Evolutionary conservation across 1,140 invertebrate species (phyloP), one percentile per base, ranked within the genome.

Genomic region (Ceratosolen solmsi): DNA sequence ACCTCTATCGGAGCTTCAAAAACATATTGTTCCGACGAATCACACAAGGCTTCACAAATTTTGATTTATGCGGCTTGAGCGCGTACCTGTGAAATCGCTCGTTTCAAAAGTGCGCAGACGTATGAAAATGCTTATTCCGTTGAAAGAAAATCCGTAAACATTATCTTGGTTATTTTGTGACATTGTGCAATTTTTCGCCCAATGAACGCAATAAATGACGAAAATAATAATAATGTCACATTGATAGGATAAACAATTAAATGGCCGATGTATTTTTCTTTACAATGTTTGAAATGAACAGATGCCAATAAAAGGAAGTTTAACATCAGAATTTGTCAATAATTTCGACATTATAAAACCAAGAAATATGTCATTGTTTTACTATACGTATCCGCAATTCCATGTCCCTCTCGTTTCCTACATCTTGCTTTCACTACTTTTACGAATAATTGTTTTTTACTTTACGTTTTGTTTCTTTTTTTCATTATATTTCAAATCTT

Each of bases 31-130:
- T 79, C 65, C 65, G 41, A 51, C 49, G 51, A 79, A 79, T 79
- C 71, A 79, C 65, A 68, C 77, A 49, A 79, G 77, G 51, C n/a
- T 58, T 71, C 51, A 68, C 65, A 72, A 58, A 71, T 79, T 71
- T 71, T 79, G 49, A 79, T 79, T 79, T 79, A 79, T 79, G 65
- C 77, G 68, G 68, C 65, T 79, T 71, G 77, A 71, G 51, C 77
- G 63, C 76, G 63, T 78, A 60, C 63, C 41, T 79, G 77, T 79
- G 68, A 79, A 79, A 79, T 79, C 63, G 49, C 49, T 78, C 70
- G 68, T 65, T 54, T 30, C 25, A 25, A 36, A n/a, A 49, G 27
- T n/a, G 49, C 38, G 15, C 30, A 33, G 27, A 51, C 38, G 20
- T 27, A 54, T 70, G 30, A 70, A 54, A 78, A 54, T 36, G 25